A percentile compares a stretch with the other conserved stretches of the same genome.
Evolutionary conservation across 2,113 vertebrate species (phyloP).

Genomic region (Oceanites oceanicus): DNA sequence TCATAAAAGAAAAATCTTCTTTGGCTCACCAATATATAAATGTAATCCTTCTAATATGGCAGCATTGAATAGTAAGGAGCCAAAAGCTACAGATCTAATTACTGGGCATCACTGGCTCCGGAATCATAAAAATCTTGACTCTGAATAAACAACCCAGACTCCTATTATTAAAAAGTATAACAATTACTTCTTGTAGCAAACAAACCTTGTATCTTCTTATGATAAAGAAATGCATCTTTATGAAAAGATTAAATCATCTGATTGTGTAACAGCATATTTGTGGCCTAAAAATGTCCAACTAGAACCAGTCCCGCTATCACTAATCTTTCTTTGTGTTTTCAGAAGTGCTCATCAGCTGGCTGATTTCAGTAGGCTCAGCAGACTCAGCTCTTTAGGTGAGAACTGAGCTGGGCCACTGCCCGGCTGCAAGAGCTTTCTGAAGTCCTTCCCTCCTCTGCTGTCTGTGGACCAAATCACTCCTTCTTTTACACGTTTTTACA

Average conservation of each 20-base stretch:
- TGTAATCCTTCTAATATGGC: slow-evolving; percentile 26
- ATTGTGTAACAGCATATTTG: slow-evolving; percentile 17
- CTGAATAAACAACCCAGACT: neutral
- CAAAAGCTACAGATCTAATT: slow-evolving; percentile 47
- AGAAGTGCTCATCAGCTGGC: neutral
- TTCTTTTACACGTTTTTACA: neutral
- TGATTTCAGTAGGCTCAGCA: neutral
- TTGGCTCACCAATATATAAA: slow-evolving; percentile 23
- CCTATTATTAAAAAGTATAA: slow-evolving; percentile 19
- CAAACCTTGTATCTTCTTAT: neutral
- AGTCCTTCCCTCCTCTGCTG: neutral
- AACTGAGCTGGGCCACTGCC: neutral
- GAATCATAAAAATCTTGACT: slow-evolving; percentile 25
- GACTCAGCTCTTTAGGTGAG: neutral
- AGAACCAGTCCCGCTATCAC: neutral
- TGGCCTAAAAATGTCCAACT: slow-evolving; percentile 14
- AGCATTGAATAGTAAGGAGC: slow-evolving; percentile 14
- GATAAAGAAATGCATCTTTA: slow-evolving; percentile 17
- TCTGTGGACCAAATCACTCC: neutral
- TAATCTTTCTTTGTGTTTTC: neutral
- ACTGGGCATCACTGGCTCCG: slow-evolving; percentile 21
- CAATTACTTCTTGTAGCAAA: slow-evolving; percentile 10
- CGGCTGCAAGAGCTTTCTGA: neutral
- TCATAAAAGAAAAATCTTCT: slow-evolving; percentile 60
- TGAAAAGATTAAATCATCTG: slow-evolving; percentile 44